Base-by-base conservation (phyloP, 2,797 vertebrate species). In the Tragelaphus eurycerus region DNA sequence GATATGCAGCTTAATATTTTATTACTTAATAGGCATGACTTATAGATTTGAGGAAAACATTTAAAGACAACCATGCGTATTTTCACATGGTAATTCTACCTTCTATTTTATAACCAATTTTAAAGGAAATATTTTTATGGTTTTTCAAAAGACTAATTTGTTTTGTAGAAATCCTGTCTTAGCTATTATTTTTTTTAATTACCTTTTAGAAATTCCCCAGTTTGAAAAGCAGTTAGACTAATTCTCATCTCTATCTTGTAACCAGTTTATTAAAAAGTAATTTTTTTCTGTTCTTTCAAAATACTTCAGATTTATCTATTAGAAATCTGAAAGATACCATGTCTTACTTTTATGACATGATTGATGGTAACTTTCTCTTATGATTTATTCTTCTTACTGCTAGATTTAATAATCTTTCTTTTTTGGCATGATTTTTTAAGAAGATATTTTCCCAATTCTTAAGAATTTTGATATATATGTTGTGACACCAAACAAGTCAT, bases 391-490 rank as follows among this genome's bases (percentile, higher is more conserved):
- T 94, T 91, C 60, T 86, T 87, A 94, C 4, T 76, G 78, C 52
- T 10, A 2, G 29, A 96, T 98, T 97, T 91, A 92, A 82, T 87
- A 7, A 29, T 57, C 71, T 90, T 90, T 90, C 85, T 95, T 78
- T 93, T 87, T 97, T 92, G 92, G 64, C 29, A 67, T 60, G n/a
- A 89, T 71, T 93, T 67, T 43, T 34, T 34, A 67, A 38, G 21
- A 85, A 34, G 21, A 46, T 43, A 43, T 31, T 97, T 91, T 96
- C 38, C 59, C 67, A 97, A 92, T 79, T 71, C 38, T 79, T 59
- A 62, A 98, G 79, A 96, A 13, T 95, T 97, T 95, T 93, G 57
- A 82, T 95, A 91, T 95, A 21, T 55, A 34, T 78, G n/a, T n/a
- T 50, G 3, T 90, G 15, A 94, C 38, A 84, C 27, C 93, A 95